A percentile compares a stretch with the other conserved stretches of the same genome.
Conservation (phyloP, 2,888 invertebrate genomes). For the Diploptera punctata region DNA sequence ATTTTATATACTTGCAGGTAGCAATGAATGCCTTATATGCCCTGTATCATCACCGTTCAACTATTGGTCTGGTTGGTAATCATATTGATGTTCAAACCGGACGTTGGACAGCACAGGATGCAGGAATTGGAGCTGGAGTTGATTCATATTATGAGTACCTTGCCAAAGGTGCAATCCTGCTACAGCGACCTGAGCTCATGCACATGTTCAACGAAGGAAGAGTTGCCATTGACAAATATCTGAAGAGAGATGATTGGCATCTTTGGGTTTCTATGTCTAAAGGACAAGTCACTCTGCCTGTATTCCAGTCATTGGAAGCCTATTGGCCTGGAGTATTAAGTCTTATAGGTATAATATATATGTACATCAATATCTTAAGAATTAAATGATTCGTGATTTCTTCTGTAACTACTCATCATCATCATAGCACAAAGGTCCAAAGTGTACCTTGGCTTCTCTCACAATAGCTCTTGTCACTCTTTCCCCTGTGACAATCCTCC, state of each 20-base stretch:
- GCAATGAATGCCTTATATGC: slow-evolving; percentile 92
- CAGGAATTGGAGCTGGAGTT: slow-evolving; percentile 96
- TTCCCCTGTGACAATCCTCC: too few species aligned
- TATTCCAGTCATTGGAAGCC: slow-evolving; percentile 98
- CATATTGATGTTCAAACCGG: slow-evolving; percentile 96
- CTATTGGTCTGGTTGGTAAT: slow-evolving; percentile 92
- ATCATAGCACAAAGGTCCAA: too few species aligned
- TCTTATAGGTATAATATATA: slow-evolving; percentile 76
- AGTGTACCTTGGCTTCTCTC: too few species aligned
- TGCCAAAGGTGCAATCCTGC: slow-evolving; percentile 92
- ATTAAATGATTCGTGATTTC: too few species aligned
- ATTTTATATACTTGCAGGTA: slow-evolving; percentile 58
- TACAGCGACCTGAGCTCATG: slow-evolving; percentile 90
- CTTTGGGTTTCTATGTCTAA: slow-evolving; percentile 99
- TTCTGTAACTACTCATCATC: too few species aligned
- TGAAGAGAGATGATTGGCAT: slow-evolving; percentile 97
- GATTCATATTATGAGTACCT: slow-evolving; percentile 99
- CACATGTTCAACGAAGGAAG: slow-evolving; percentile 87
- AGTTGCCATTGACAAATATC: slow-evolving; percentile 78
- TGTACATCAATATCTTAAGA: too few species aligned
- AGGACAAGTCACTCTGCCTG: slow-evolving; percentile 92
- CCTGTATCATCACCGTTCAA: slow-evolving; percentile 84
- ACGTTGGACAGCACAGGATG: slow-evolving; percentile 96
- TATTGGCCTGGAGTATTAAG: slow-evolving; percentile 98
- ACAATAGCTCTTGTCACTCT: too few species aligned